Conservation (phyloP, 1,140 invertebrate genomes). For the Drosophila nigrodunni region DNA sequence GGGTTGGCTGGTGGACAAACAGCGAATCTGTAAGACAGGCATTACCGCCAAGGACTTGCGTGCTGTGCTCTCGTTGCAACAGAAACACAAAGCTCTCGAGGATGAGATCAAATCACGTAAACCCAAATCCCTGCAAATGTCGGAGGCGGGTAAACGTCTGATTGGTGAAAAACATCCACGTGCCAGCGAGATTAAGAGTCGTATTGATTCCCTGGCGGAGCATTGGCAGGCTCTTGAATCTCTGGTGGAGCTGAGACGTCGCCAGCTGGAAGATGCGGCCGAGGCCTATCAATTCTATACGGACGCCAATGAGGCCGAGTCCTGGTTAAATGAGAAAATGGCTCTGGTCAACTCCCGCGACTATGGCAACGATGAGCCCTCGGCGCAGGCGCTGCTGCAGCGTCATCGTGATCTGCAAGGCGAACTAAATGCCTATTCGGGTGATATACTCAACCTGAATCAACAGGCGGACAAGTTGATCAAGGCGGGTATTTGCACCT, state of each 20-base stretch:
- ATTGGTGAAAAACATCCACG: conserved; percentile 92
- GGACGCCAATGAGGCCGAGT: conserved; percentile 98
- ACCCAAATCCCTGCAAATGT: conserved; percentile 92
- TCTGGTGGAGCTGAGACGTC: conserved; percentile 92
- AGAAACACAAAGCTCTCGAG: conserved; percentile 97
- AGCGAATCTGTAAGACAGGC: conserved; percentile 94
- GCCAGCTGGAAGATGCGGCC: conserved; percentile 96
- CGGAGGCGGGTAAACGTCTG: conserved; percentile 89
- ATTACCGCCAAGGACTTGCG: conserved; percentile 97
- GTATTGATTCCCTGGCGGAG: conserved; percentile 92
- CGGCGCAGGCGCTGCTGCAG: conserved; percentile 93
- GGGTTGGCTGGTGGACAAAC: conserved; percentile 96
- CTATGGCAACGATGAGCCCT: conserved; percentile 95
- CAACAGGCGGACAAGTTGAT: conserved; percentile 93
- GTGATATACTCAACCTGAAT: conserved; percentile 95
- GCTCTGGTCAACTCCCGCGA: conserved; percentile 94
- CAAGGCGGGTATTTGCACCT: conserved; percentile 90
- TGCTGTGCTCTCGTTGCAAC: conserved; percentile 94
- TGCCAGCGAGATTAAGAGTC: conserved; percentile 90
- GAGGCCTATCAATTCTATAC: conserved; percentile 98
- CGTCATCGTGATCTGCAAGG: conserved; percentile 95
- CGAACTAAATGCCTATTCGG: conserved; percentile 95
- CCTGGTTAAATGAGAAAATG: conserved; percentile 97
- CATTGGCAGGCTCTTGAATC: conserved; percentile 95
- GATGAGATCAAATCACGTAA: conserved; percentile 96